phyloP scores from a whole-genome alignment of 2,113 vertebrate species.

The Verasper variegatus region DNA sequence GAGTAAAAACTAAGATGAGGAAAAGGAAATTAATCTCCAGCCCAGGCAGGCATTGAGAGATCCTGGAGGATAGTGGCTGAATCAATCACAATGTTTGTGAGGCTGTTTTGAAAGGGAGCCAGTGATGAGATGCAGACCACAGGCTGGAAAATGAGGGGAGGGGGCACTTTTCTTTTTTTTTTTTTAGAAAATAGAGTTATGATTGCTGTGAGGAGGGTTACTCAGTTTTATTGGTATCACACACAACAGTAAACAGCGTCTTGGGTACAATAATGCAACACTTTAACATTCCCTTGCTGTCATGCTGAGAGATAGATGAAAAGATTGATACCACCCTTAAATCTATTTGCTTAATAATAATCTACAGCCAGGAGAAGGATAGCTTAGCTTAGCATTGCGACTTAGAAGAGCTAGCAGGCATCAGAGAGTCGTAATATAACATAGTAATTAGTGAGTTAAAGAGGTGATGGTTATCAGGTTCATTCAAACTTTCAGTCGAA shows the following conservation, averaged over 20 bases:
- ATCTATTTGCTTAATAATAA: background rate
- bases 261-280: background rate
- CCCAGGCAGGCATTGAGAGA: constrained; percentile 89
- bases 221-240: constrained; percentile 22
- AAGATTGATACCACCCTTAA: background rate
- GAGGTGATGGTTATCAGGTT: background rate
- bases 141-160: constrained; percentile 74
- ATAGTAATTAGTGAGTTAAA: background rate
- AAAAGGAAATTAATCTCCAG: constrained; percentile 94
- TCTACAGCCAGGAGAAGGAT: background rate
- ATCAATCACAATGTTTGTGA: constrained; percentile 90
- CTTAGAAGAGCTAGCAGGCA: background rate
- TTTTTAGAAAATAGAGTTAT: constrained; percentile 56
- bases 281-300: background rate
- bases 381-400: background rate
- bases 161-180: constrained; percentile 3
- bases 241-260: constrained; percentile 24
- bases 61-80: constrained; percentile 90
- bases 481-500: background rate
- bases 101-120: constrained; percentile 92
- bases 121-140: constrained; percentile 92
- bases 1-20: constrained; percentile 98
- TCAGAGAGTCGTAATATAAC: background rate
- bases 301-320: background rate
- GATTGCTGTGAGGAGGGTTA: constrained; percentile 40